Base-by-base conservation (phyloP, 1,140 invertebrate genomes). In the Trachelipus rathkii region DNA sequence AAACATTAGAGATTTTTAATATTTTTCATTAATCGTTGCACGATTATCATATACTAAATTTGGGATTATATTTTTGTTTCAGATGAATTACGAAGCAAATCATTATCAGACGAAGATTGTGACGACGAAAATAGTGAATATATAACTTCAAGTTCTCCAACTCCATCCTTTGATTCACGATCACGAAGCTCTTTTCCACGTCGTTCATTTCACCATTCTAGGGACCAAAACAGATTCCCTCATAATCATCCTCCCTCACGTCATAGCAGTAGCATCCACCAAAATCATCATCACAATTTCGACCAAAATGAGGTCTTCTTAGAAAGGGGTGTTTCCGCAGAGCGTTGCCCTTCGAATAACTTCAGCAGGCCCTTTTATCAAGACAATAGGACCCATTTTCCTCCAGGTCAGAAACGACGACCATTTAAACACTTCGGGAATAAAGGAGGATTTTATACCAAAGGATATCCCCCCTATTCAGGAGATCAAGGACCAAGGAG, bases 361-460 rank as follows among this genome's bases (percentile, higher is more conserved):
- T 60, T 60, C 50, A 60, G 1, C 50, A 60, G 50, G 50, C 50
- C 50, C 50, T 60, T 60, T 60, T 19, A 60, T 19, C 19, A 60
- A 13, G 19, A 13, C 1, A 13, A 60, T 13, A 13, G 50, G 11
- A 13, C 50, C 1, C 50, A 13, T 15, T 60, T 60, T 19, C 50
- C 70, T 45, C 8, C 46, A 60, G 23, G 68, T 21, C 73, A 69
- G 53, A 15, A 44, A 67, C 24, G 44, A 19, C 68, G 69, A 19
- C 44, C 67, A 72, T 21, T 24, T n/a, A 10, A 46, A 68, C 23
- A 70, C 50, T 45, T 71, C 33, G n/a, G 23, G 15, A 13, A 45
- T 50, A 24, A 21, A 60, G 45, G 72, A 71, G 44, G 73, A 13
- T 13, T 60, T 60, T 60, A 60, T 19, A 19, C 50, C 11, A 13